These are phyloP conservation scores for Chironomus tepperi DNA, from an alignment of 1,140 invertebrate species.

Conservation along the genomic window DNA sequence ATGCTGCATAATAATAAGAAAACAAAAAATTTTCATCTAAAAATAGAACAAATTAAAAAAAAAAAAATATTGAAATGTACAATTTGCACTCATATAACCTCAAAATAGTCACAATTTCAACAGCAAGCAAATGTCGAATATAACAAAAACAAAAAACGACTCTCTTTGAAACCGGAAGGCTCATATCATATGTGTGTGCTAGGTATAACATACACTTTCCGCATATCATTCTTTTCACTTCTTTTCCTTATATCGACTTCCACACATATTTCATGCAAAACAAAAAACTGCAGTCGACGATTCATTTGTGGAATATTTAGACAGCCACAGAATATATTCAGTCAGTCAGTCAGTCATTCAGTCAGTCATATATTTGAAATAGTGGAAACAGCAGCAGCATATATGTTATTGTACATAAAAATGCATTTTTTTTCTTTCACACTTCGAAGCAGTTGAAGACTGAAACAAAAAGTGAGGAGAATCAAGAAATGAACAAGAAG, in stretches of 20 bases:
- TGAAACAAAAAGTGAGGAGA: background rate
- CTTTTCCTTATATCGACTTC: background rate
- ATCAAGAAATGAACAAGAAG: too few species aligned
- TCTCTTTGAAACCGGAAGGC: slow-evolving; percentile 8
- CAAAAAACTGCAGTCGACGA: background rate
- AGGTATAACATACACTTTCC: background rate
- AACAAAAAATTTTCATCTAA: background rate
- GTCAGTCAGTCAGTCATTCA: background rate
- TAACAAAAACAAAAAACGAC: background rate
- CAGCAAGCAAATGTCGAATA: background rate
- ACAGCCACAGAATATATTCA: background rate
- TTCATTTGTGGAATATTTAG: slow-evolving; percentile 9
- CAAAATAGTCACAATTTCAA: background rate
- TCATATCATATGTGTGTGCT: background rate
- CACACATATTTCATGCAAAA: background rate
- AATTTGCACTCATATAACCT: background rate
- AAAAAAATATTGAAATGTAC: background rate
- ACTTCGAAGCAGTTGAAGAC: background rate
- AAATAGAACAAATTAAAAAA: slow-evolving; percentile 19
- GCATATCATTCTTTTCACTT: slow-evolving; percentile 3
- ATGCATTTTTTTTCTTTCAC: too few species aligned
- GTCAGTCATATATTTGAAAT: background rate
- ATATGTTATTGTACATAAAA: background rate
- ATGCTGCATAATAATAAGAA: too few species aligned
- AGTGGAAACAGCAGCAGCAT: background rate